A percentile compares a stretch with the other conserved stretches of the same genome.
These are phyloP conservation scores for Lasioglossum leucozonium DNA, from an alignment of 2,888 invertebrate genomes.

Conservation along the genomic window DNA sequence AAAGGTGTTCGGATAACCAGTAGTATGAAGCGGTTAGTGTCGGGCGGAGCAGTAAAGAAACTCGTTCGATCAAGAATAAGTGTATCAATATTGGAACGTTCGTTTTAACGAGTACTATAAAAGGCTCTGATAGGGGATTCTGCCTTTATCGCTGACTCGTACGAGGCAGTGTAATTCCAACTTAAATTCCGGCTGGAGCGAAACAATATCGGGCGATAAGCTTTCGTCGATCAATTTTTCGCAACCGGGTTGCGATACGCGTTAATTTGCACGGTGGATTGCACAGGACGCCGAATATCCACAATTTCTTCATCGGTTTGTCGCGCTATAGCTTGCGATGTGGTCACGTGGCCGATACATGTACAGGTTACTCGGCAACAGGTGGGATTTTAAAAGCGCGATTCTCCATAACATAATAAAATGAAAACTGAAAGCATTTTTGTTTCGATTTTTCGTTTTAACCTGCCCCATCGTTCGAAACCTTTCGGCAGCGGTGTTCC, in stretches of 20 bases:
- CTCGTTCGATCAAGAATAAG: conserved; percentile 15
- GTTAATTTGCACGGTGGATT: conserved; percentile 43
- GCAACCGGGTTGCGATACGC: conserved; percentile 27
- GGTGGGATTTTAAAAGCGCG: background rate
- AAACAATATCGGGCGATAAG: conserved; percentile 35
- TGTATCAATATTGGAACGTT: conserved; percentile 21
- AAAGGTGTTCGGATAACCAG: conserved; percentile 16
- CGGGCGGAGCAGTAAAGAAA: conserved; percentile 20
- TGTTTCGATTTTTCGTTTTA: background rate
- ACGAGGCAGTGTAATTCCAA: background rate
- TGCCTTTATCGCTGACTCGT: conserved; percentile 6
- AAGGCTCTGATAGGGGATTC: background rate
- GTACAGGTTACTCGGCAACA: background rate
- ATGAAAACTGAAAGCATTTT: background rate
- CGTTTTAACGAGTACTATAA: conserved; percentile 44
- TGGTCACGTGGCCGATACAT: background rate
- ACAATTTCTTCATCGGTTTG: background rate
- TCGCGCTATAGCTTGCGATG: background rate
- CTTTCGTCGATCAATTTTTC: conserved; percentile 26
- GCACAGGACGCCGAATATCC: background rate
- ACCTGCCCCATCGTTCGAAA: background rate
- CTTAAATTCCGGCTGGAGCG: conserved; percentile 10
- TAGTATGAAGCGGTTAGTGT: conserved; percentile 17
- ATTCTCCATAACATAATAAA: background rate
- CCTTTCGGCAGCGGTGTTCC: background rate